Conservation (phyloP, 2,113 vertebrate genomes). For the Potamarius usumacintae region DNA sequence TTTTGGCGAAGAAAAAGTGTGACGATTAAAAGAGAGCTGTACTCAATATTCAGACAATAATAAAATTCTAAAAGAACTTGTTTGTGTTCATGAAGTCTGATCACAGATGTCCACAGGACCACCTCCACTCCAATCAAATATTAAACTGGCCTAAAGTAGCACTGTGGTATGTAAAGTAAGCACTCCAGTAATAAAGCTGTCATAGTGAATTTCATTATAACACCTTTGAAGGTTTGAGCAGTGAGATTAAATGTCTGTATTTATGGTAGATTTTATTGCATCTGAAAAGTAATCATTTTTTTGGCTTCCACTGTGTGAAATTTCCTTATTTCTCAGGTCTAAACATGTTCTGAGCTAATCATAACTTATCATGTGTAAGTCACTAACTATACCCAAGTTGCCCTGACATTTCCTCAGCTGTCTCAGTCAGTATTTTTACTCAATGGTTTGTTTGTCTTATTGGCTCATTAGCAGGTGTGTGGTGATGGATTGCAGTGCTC, state of each 20-base stretch:
- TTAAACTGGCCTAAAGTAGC: slow-evolving; percentile 17
- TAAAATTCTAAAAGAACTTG: background rate
- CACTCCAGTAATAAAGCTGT: background rate
- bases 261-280: slow-evolving; percentile 5
- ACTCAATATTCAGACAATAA: background rate
- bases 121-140: background rate
- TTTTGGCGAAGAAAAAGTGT: background rate
- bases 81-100: background rate
- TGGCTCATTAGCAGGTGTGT: slow-evolving; percentile 74
- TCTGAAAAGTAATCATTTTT: slow-evolving; percentile 11
- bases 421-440: background rate
- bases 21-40: background rate
- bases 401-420: slow-evolving; percentile 20
- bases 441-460: slow-evolving; percentile 52
- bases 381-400: slow-evolving; percentile 11
- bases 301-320: background rate
- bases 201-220: background rate
- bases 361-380: slow-evolving; percentile 7
- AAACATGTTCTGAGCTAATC: background rate
- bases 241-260: slow-evolving; percentile 3
- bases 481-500: slow-evolving; percentile 61
- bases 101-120: background rate
- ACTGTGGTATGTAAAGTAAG: slow-evolving; percentile 3
- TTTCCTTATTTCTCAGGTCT: background rate
- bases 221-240: background rate